phyloP scores from a whole-genome alignment of 2,113 vertebrate genomes.

The Asarcornis scutulata region DNA sequence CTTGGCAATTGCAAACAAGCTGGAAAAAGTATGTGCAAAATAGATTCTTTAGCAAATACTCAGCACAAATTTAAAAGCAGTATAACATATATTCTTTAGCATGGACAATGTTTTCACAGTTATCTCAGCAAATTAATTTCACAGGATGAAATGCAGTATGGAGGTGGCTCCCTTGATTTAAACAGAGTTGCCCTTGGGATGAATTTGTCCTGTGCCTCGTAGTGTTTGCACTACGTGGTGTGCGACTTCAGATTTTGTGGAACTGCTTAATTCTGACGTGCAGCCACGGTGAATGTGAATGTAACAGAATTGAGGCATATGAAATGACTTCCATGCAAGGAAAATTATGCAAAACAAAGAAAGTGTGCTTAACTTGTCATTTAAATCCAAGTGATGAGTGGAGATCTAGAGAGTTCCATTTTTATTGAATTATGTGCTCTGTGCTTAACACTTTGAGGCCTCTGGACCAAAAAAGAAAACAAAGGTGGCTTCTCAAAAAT shows the following conservation, averaged over 20 bases:
- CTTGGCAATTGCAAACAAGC: conserved; percentile 28
- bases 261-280: background rate
- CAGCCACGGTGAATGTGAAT: background rate
- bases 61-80: background rate
- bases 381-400: background rate
- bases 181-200: background rate
- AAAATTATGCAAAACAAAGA: conserved; percentile 7
- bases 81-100: background rate
- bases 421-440: background rate
- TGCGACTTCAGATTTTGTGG: background rate
- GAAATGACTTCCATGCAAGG: background rate
- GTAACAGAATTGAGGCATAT: background rate
- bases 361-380: background rate
- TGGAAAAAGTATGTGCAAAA: background rate
- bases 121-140: conserved; percentile 21
- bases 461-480: background rate
- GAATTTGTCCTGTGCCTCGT: background rate
- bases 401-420: background rate
- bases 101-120: background rate
- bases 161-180: background rate
- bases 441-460: conserved; percentile 11
- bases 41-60: background rate
- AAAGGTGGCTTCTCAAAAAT: background rate
- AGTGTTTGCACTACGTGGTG: background rate
- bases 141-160: background rate